These are phyloP conservation scores for Paramormyrops kingsleyae DNA, from an alignment of 2,113 vertebrate species.

Conservation along the genomic window DNA sequence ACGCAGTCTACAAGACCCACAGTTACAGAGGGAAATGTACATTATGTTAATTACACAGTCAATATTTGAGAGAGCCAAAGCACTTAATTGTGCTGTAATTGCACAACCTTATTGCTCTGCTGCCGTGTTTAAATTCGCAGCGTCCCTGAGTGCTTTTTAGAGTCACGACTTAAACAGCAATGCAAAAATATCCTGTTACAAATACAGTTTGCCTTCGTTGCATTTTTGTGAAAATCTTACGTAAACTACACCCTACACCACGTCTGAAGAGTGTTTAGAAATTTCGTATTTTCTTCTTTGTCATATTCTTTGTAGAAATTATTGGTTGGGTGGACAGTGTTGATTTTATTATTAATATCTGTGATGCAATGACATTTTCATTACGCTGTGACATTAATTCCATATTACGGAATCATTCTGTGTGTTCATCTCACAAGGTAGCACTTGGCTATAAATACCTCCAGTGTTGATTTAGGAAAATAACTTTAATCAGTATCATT, in stretches of 20 bases:
- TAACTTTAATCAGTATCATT: background rate
- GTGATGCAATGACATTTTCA: background rate
- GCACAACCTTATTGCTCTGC: background rate
- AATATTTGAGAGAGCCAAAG: slow-evolving; percentile 3
- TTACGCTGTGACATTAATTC: background rate
- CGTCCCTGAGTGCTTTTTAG: background rate
- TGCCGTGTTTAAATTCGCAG: background rate
- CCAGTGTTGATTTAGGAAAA: background rate
- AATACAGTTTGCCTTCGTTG: background rate
- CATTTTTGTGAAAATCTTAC: background rate
- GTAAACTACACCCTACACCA: background rate
- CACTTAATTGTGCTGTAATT: slow-evolving; percentile 4
- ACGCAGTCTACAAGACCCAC: background rate
- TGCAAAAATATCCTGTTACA: background rate
- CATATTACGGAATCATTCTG: background rate
- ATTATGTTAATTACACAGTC: background rate
- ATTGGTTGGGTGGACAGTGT: background rate
- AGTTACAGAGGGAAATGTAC: background rate
- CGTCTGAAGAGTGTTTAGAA: background rate
- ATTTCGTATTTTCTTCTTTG: background rate
- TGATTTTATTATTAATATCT: background rate
- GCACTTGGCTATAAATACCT: background rate
- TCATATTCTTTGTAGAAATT: background rate
- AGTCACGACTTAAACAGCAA: background rate
- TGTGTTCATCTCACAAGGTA: background rate